Conservation (phyloP, 2,797 vertebrate species). For the Gorsachius magnificus region DNA sequence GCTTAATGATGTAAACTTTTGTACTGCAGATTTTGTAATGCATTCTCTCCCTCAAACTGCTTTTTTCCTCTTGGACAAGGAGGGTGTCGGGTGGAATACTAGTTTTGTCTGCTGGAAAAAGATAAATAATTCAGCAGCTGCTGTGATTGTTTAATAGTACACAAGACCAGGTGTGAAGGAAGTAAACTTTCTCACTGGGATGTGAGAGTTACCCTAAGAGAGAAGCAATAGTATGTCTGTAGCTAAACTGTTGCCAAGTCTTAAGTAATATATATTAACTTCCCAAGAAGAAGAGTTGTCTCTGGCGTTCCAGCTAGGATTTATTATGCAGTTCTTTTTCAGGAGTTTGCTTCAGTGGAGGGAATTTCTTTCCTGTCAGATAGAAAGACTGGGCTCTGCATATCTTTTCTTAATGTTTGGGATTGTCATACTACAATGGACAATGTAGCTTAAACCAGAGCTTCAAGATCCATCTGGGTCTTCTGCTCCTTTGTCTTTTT, state of each 20-base stretch:
- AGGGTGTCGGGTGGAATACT: neutral
- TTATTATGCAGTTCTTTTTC: neutral
- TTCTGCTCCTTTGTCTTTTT: neutral
- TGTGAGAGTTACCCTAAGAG: neutral
- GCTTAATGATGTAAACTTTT: constrained; percentile 39
- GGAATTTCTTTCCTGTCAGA: neutral
- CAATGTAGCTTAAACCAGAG: neutral
- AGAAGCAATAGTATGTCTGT: neutral
- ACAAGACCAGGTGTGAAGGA: constrained; percentile 8
- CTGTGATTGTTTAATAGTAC: constrained; percentile 46
- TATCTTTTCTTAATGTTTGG: neutral
- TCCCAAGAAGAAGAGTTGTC: neutral
- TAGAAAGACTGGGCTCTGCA: neutral
- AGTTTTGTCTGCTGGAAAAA: neutral
- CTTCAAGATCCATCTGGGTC: neutral
- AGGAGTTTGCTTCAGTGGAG: neutral
- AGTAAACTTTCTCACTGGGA: constrained; percentile 31
- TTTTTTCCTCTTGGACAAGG: neutral
- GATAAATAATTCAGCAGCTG: constrained; percentile 57
- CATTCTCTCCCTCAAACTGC: constrained; percentile 21
- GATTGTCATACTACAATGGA: neutral
- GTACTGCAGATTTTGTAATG: constrained; percentile 7
- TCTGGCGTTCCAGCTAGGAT: neutral
- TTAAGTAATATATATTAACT: neutral
- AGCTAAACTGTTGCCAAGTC: neutral